Evolutionary conservation across 2,797 vertebrate species (phyloP), one percentile per base, ranked within the genome.

Genomic region (Balearica regulorum): DNA sequence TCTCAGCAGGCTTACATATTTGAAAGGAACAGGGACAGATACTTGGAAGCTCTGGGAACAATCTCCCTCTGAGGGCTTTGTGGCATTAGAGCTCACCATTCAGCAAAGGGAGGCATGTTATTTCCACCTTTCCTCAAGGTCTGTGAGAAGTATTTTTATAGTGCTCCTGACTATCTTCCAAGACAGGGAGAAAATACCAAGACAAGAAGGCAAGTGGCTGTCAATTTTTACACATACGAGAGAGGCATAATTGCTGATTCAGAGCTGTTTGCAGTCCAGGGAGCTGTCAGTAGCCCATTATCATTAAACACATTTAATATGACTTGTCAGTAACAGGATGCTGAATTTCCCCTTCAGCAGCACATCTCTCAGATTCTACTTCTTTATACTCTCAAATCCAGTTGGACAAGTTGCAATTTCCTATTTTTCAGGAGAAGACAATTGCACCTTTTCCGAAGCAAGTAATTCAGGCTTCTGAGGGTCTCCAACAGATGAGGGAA

Each of bases 311-410:
- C 31, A 76, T 75, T 91, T 91, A 90, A 80, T 75, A 79, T 25
- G 68, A 93, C 61, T 85, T 94, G 93, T 82, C 77, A 94, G 83
- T 66, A 72, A 62, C 70, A 82, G 83, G 83, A 89, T 92, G 80
- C 39, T 89, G 60, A 73, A 94, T 93, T 87, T 93, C 66, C 54
- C 73, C 73, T 73, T 93, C 83, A 90, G 78, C 89, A 76, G 39
- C n/a, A n/a, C n/a, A 39, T 75, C 48, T 43, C 64, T 81, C 60
- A 66, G 16, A 76, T 64, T 82, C 18, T 53, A 18, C 28, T 60
- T 33, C 61, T 72, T 90, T 82, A 25, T 62, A 7, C 18, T 70
- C 89, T 89, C 54, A 83, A 81, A 94, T 78, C 16, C 29, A 78
- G 33, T 37, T 54, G 49, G 57, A 58, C 39, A 92, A 81, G 12